These are phyloP conservation scores for Heliconius himera DNA, from an alignment of 1,140 invertebrate species.

Conservation along the genomic window DNA sequence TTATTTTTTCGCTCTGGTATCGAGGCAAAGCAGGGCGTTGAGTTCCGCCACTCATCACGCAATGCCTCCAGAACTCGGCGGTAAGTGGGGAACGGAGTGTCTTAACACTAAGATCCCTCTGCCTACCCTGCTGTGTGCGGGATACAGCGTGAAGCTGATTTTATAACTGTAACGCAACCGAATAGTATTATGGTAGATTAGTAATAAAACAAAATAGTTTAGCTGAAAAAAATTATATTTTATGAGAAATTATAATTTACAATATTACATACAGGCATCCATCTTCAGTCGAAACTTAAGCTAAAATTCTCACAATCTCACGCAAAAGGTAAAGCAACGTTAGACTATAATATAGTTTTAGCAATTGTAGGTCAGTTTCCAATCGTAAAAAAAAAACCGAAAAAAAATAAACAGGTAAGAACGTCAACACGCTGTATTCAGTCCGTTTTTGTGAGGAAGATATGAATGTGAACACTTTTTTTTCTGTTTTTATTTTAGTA, in stretches of 20 bases:
- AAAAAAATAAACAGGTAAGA: slow-evolving; percentile 72
- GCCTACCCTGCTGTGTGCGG: too few species aligned
- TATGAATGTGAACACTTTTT: slow-evolving; percentile 35
- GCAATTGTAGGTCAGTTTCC: slow-evolving; percentile 79
- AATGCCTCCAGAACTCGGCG: too few species aligned
- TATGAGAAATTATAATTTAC: slow-evolving; percentile 84
- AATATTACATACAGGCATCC: slow-evolving; percentile 83
- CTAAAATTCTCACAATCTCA: slow-evolving; percentile 82
- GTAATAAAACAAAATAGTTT: slow-evolving; percentile 68
- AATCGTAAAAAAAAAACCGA: slow-evolving; percentile 74
- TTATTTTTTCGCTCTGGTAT: too few species aligned
- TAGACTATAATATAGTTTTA: slow-evolving; percentile 83
- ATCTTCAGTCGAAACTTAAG: slow-evolving; percentile 83
- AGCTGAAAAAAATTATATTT: slow-evolving; percentile 84
- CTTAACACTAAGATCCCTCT: too few species aligned
- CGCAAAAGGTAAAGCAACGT: slow-evolving; percentile 83
- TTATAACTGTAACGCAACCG: not conserved
- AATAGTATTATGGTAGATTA: not conserved
- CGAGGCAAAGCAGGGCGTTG: too few species aligned
- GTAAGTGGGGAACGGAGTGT: too few species aligned
- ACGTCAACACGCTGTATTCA: slow-evolving; percentile 69
- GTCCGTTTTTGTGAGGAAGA: slow-evolving; percentile 67
- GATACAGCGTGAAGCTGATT: too few species aligned
- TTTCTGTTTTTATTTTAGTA: not conserved
- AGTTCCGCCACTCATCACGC: too few species aligned